These are phyloP conservation scores for Mystacides longicornis DNA, from an alignment of 2,888 invertebrate genomes.

Conservation along the genomic window DNA sequence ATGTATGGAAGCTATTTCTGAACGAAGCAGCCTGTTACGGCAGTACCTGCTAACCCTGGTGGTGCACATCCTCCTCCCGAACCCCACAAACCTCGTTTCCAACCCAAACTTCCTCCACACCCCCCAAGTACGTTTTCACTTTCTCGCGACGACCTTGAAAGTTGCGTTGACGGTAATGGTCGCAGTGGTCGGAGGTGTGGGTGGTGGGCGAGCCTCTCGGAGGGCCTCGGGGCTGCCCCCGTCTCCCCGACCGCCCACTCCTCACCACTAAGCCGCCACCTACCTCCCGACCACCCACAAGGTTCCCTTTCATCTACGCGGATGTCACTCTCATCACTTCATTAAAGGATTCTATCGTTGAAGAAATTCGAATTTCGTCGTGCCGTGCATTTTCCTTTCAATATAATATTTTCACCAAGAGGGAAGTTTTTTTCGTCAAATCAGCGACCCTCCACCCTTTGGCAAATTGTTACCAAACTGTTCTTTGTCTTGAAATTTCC, in stretches of 20 bases:
- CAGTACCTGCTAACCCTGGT: conserved; percentile 26
- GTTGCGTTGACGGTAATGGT: conserved; percentile 31
- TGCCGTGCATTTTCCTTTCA: background rate
- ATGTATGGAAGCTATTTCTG: no score
- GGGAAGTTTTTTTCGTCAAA: background rate
- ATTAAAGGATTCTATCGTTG: conserved; percentile 8
- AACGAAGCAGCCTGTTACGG: no score
- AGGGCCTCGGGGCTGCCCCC: conserved; percentile 1
- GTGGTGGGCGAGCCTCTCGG: conserved; percentile 10
- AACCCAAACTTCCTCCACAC: conserved; percentile 7
- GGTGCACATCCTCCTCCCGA: conserved; percentile 4
- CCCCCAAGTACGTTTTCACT: conserved; percentile 14
- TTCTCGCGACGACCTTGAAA: conserved; percentile 45
- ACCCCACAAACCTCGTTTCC: conserved; percentile 1
- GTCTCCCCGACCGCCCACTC: background rate
- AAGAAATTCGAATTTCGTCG: background rate
- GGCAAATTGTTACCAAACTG: background rate
- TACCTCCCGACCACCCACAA: conserved; percentile 6
- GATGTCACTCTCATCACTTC: conserved; percentile 16
- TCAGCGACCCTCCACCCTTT: background rate
- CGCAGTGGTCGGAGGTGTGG: conserved; percentile 28
- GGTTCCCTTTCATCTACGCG: conserved; percentile 15
- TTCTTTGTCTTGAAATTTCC: background rate
- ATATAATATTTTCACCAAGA: background rate
- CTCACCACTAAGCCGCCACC: background rate